phyloP scores from a whole-genome alignment of 2,888 invertebrate genomes.

The Podabrus alpinus region DNA sequence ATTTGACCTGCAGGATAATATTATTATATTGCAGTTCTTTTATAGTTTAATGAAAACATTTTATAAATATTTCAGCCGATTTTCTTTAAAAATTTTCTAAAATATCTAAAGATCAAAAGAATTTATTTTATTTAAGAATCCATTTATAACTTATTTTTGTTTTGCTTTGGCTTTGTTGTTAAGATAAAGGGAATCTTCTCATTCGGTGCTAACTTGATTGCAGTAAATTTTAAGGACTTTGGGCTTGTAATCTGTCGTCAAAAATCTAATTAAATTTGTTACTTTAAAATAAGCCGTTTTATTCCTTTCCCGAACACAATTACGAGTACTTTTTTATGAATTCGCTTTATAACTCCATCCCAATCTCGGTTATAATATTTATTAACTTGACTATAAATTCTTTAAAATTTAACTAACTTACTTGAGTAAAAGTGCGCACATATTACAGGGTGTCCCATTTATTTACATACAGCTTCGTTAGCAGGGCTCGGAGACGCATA shows the following conservation, averaged over 20 bases:
- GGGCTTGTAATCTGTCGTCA: slow-evolving; percentile 42
- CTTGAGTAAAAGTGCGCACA: background rate
- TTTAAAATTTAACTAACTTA: background rate
- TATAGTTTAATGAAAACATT: background rate
- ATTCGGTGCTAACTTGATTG: slow-evolving; percentile 48
- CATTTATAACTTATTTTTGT: slow-evolving; percentile 40
- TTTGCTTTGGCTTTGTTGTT: slow-evolving; percentile 40
- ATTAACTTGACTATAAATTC: too few species aligned
- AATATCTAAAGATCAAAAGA: background rate
- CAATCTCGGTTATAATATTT: background rate
- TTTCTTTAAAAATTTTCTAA: background rate
- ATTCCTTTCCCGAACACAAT: background rate
- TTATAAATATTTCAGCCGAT: background rate
- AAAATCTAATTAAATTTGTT: slow-evolving; percentile 31
- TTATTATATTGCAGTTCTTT: too few species aligned
- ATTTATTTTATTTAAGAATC: slow-evolving; percentile 10
- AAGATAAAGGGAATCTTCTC: slow-evolving; percentile 51
- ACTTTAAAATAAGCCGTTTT: background rate
- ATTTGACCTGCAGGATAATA: background rate
- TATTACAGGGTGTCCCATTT: background rate
- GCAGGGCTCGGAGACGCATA: too few species aligned
- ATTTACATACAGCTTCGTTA: background rate
- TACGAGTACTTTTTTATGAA: background rate
- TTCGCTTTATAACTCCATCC: background rate
- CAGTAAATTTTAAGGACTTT: slow-evolving; percentile 46